phyloP scores from a whole-genome alignment of 2,888 invertebrate species.

The Thymelicus acteon region DNA sequence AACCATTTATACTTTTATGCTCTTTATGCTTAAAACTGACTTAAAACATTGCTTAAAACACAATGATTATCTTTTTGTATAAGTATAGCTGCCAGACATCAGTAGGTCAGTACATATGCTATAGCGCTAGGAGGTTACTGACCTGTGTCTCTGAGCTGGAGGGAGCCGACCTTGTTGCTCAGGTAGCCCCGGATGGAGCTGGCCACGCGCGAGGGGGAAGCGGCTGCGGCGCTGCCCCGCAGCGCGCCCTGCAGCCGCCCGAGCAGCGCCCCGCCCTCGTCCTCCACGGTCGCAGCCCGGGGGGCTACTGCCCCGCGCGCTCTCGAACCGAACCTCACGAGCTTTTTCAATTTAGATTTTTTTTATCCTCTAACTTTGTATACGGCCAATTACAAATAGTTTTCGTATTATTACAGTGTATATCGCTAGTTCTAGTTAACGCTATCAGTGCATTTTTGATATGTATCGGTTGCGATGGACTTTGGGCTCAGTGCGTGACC shows the following conservation, averaged over 20 bases:
- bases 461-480: slow-evolving; percentile 64
- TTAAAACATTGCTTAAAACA: no score
- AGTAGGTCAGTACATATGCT: no score
- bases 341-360: slow-evolving; percentile 42
- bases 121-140: slow-evolving; percentile 52
- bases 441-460: slow-evolving; percentile 79
- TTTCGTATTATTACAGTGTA: slow-evolving; percentile 19
- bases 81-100: no score
- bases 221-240: slow-evolving; percentile 88
- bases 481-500: slow-evolving; percentile 57
- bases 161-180: slow-evolving; percentile 87
- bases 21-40: no score
- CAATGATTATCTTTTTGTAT: no score
- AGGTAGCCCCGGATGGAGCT: slow-evolving; percentile 90
- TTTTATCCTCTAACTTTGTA: slow-evolving; percentile 37
- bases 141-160: slow-evolving; percentile 90
- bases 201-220: slow-evolving; percentile 89
- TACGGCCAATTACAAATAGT: slow-evolving; percentile 14
- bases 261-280: slow-evolving; percentile 84
- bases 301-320: slow-evolving; percentile 60
- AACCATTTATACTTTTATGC: no score
- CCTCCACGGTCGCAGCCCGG: slow-evolving; percentile 77
- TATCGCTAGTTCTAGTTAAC: slow-evolving; percentile 36
- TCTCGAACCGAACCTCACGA: slow-evolving; percentile 40
- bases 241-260: slow-evolving; percentile 88